A percentile compares a stretch with the other conserved stretches of the same genome.
Evolutionary conservation across 2,888 invertebrate species (phyloP).

Genomic region (Syritta pipiens): DNA sequence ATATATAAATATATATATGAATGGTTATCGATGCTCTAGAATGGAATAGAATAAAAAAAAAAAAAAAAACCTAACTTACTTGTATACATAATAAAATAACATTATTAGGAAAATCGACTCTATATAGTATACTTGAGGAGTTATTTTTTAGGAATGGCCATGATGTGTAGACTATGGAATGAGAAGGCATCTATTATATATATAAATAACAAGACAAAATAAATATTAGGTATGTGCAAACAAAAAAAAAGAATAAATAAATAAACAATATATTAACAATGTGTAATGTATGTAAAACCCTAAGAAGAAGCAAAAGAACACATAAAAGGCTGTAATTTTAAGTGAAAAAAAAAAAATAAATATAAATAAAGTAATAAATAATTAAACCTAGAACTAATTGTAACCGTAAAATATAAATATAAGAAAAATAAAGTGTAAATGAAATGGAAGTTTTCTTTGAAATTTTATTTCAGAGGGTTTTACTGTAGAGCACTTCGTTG

Average conservation of each 20-base stretch:
- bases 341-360: conserved; percentile 73
- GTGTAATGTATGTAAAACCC: conserved; percentile 63
- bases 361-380: conserved; percentile 64
- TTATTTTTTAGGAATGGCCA: conserved; percentile 69
- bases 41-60: conserved; percentile 15
- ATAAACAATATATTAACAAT: conserved; percentile 42
- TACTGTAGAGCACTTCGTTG: too few species aligned
- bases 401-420: conserved; percentile 66
- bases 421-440: conserved; percentile 69
- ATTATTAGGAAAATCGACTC: conserved; percentile 32
- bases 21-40: conserved; percentile 46
- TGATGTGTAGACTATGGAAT: conserved; percentile 51
- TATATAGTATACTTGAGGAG: conserved; percentile 58
- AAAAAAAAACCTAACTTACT: conserved; percentile 13
- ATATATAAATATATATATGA: conserved; percentile 27
- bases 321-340: conserved; percentile 79
- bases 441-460: conserved; percentile 48
- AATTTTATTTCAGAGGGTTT: neutral
- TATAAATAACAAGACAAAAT: conserved; percentile 18
- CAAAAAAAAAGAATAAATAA: conserved; percentile 21
- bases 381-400: conserved; percentile 66
- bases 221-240: conserved; percentile 50
- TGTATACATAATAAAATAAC: conserved; percentile 43
- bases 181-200: conserved; percentile 57
- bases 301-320: conserved; percentile 65